Evolutionary conservation across 2,113 vertebrate genomes (phyloP).

Genomic region (Xenopus tropicalis): DNA sequence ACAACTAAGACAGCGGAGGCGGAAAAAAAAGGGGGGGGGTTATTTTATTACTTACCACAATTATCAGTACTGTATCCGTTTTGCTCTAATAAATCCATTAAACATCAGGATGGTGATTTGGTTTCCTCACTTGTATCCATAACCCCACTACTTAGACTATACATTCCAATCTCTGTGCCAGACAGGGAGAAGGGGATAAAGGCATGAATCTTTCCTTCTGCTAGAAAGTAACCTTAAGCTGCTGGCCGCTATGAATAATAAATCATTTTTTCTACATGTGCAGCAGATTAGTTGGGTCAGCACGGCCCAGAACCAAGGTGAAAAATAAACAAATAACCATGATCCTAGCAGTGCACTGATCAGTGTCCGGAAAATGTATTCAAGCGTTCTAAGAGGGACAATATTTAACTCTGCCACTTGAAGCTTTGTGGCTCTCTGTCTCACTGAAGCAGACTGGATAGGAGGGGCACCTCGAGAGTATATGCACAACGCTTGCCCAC

Average conservation of each 20-base stretch:
- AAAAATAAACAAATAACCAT: conserved; percentile 64
- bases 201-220: conserved; percentile 7
- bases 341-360: conserved; percentile 53
- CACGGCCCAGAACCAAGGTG: conserved; percentile 61
- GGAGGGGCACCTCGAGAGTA: conserved; percentile 63
- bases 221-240: conserved; percentile 17
- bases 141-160: neutral
- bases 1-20: conserved; percentile 51
- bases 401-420: conserved; percentile 64
- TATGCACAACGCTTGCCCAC: conserved; percentile 56
- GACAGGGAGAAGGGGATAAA: neutral
- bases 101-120: conserved; percentile 32
- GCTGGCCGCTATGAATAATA: conserved; percentile 35
- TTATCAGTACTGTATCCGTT: conserved; percentile 58
- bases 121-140: conserved; percentile 8
- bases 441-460: conserved; percentile 53
- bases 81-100: conserved; percentile 61
- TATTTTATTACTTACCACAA: conserved; percentile 61
- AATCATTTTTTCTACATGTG: neutral
- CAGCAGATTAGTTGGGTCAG: conserved; percentile 60
- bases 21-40: neutral
- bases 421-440: conserved; percentile 61
- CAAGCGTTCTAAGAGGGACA: conserved; percentile 57
- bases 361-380: conserved; percentile 64
- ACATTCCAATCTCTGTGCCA: neutral